Base-by-base conservation (phyloP, 2,888 invertebrate species). In the Caenorhabditis sulstoni region DNA sequence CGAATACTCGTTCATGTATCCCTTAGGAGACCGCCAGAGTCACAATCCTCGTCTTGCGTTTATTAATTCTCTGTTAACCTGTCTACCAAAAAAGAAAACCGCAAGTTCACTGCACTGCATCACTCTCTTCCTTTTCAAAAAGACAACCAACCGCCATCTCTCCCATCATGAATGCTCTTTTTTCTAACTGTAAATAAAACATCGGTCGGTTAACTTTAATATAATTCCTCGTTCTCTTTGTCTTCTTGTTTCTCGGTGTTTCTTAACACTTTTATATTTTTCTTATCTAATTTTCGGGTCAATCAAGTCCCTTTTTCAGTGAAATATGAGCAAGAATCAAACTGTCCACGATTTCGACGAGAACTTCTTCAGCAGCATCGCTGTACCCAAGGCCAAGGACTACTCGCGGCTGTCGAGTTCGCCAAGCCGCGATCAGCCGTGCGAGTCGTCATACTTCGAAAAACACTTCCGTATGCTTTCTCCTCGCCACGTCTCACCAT, bases 391-490 rank as follows among this genome's bases (percentile, higher is more conserved):
- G 29, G 58, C 58, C 3, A 66, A 65, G 18, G 79, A 79, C 22
- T 79, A 79, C 35, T 79, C 79, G 50, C 59, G 78, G 14, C 39
- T 78, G 3, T 78, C 78, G 49, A 78, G 71, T 11, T 78, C 78
- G n/a, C 78, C 78, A n/a, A 78, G 61, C 50, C 16, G 71, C 35
- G 71, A 78, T 49, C 61, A 66, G 18, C 71, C 71, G 41, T 53
- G 64, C n/a, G 66, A 78, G 16, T 49, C 78, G 16, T 71, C 71
- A 4, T 78, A 78, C 35, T 78, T 78, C 23, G 65, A 71, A 14
- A 71, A 66, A 3, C 41, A 65, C 37, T 70, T 59, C 39, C 65
- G 77, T 77, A 7, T 5, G 29, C 3, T 3, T 7, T 29, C 29
- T n/a, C n/a, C n/a, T n/a, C n/a, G n/a, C n/a, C n/a, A n/a, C n/a